Evolutionary conservation across 2,113 vertebrate genomes (phyloP), one percentile per base, ranked within the genome.

Genomic region (Acanthochromis polyacanthus): DNA sequence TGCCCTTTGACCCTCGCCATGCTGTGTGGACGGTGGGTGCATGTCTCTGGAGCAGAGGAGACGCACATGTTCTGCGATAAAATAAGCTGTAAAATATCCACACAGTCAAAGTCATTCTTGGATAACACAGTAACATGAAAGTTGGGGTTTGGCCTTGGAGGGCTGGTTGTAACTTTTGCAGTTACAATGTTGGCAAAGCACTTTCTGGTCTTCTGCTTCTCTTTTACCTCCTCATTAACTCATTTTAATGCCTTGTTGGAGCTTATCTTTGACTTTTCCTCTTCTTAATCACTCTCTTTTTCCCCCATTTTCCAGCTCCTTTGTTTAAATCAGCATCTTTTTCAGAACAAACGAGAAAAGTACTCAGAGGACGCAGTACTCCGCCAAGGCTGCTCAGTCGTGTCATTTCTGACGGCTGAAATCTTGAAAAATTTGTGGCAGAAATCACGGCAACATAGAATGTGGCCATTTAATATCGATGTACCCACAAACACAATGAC

Each of bases 1-100:
- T 86, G 81, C 50, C 84, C 87, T 82, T 10, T 80, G 73, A 87
- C 81, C 81, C 52, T 45, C 14, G 32, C 38, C 67, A 65, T 32
- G 67, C 83, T 86, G 83, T 52, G 79, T 57, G 52, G 51, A 78
- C 25, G 65, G 20, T 23, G 53, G 36, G 38, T 40, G 53, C 75
- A 69, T 50, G 55, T 79, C 78, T 80, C 28, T 25, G 64, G 48
- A 63, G 77, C 45, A 14, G 59, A 56, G 23, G 45, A 80, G 69
- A 75, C 3, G 0, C 55, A 69, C 61, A 59, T 48, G 72, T 64
- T 79, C 36, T 64, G 55, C 10, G 48, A 53, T 72, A 9, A 58
- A 75, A 75, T 55, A 23, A 78, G 67, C 51, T 52, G 51, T 61
- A 50, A 71, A 68, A 45, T 69, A 78, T 81, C 60, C 56, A 55